Percentiles rank a stretch among this genome's conserved stretches.
phyloP scores from a whole-genome alignment of 2,888 invertebrate genomes.

The Onthophagus sagittarius region DNA sequence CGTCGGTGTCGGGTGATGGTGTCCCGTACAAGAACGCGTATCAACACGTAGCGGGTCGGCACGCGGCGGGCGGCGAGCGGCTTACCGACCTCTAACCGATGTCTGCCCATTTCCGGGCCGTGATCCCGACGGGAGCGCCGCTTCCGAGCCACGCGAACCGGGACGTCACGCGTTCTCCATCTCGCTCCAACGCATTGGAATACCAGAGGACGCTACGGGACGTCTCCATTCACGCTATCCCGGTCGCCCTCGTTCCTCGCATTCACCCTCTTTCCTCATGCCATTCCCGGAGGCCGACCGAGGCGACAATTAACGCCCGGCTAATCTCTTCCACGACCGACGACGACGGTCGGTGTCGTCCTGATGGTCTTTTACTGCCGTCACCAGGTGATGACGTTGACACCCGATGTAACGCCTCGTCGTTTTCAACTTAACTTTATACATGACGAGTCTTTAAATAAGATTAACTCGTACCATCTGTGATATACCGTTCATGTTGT shows the following conservation, averaged over 20 bases:
- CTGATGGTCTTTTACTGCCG: constrained; percentile 12
- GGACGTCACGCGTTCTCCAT: constrained; percentile 38
- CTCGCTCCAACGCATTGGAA: constrained; percentile 25
- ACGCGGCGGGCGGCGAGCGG: constrained; percentile 35
- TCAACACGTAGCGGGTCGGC: constrained; percentile 43
- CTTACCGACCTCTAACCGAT: constrained; percentile 43
- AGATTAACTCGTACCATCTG: background rate
- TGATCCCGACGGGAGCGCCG: constrained; percentile 40
- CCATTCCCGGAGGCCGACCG: background rate
- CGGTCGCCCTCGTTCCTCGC: constrained; percentile 21
- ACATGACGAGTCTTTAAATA: background rate
- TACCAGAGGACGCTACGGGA: constrained; percentile 32
- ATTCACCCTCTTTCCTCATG: constrained; percentile 6
- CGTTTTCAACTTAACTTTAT: background rate
- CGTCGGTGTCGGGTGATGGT: constrained; percentile 19
- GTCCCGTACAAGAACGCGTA: constrained; percentile 37
- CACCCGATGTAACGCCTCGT: background rate
- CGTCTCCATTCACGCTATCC: constrained; percentile 40
- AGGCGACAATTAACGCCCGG: constrained; percentile 37
- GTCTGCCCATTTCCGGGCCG: constrained; percentile 44
- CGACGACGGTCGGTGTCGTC: constrained; percentile 4
- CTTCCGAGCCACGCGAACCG: constrained; percentile 41
- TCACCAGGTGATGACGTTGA: background rate
- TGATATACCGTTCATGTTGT: no score
- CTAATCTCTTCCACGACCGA: constrained; percentile 28